Evolutionary conservation across 2,797 vertebrate species (phyloP), one percentile per base, ranked within the genome.

Genomic region (Rhinella marina): DNA sequence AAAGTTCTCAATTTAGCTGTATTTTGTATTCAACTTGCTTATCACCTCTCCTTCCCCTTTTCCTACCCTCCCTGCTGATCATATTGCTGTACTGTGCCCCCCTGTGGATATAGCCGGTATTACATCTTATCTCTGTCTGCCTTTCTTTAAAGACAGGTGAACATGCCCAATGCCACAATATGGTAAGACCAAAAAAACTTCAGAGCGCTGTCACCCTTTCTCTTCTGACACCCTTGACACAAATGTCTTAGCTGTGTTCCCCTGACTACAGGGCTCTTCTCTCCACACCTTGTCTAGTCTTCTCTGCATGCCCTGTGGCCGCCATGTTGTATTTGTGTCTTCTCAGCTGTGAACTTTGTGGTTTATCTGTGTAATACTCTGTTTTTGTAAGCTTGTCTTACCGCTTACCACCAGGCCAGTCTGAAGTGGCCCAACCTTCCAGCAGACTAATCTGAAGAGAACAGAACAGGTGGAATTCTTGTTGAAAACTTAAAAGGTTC

Each of bases 141-240:
- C 97, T 99, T 98, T 98, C 97, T 98, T 99, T 99, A 99, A 99
- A 99, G 98, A 98, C 98, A 98, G 97, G 97, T 98, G 98, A 99
- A 95, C 95, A 95, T 94, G 94, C 93, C 95, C 97, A 98, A 96
- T 98, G 98, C 95, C 97, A 97, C 96, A 96, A 96, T 96, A 97
- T 97, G 98, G 98, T 99, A 99, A 99, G 98, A 97, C 95, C 94
- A 66, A 97, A 81, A 95, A 93, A 92, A 32, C 84, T 92, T 90
- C 92, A 91, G 90, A 93, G 92, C 93, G 93, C 90, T 87, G 88
- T 93, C 90, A 92, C 92, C 92, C 92, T 94, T 23, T 94, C 94
- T 93, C 93, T 92, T 14, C 92, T 94, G 92, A 91, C 91, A 93
- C 92, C 90, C 92, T 91, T 91, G 92, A 93, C 90, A 92, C 92